A percentile compares a stretch with the other conserved stretches of the same genome.
Conservation (phyloP, 2,113 vertebrate species). For the Canis aureus region DNA sequence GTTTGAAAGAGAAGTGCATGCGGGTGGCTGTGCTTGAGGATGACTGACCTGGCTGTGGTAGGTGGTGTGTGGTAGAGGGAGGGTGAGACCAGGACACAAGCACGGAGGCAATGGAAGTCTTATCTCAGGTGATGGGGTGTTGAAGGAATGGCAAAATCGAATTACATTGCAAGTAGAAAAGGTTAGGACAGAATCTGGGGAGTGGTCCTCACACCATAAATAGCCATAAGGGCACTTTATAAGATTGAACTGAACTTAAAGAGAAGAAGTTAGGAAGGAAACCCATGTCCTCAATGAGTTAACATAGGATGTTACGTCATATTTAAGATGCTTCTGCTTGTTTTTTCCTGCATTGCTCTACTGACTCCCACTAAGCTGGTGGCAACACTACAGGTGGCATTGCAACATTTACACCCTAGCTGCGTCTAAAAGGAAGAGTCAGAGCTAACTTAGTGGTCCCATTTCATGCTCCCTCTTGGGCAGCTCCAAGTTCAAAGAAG, state of each 20-base stretch:
- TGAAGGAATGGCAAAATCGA: not conserved
- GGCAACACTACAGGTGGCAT: not conserved
- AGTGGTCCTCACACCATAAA: not conserved
- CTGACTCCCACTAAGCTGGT: not conserved
- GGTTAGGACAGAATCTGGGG: not conserved
- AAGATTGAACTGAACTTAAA: not conserved
- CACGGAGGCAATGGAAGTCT: not conserved
- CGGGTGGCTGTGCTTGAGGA: not conserved
- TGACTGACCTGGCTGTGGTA: not conserved
- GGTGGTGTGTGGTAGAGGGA: no score
- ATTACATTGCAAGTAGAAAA: not conserved
- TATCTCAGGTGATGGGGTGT: accelerated
- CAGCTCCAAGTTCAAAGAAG: not conserved
- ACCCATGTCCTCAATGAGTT: not conserved
- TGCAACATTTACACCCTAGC: not conserved
- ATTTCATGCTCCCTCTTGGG: not conserved
- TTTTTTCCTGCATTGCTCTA: not conserved
- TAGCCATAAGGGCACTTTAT: not conserved
- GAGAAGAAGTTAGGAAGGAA: not conserved
- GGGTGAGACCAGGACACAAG: not conserved
- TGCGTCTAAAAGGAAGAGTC: not conserved
- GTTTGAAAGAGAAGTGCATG: not conserved
- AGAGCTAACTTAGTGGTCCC: not conserved
- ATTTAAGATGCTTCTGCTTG: not conserved
- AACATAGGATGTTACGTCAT: not conserved